These are phyloP conservation scores for Tetragnatha versicolor DNA, from an alignment of 1,140 invertebrate species.

Conservation along the genomic window DNA sequence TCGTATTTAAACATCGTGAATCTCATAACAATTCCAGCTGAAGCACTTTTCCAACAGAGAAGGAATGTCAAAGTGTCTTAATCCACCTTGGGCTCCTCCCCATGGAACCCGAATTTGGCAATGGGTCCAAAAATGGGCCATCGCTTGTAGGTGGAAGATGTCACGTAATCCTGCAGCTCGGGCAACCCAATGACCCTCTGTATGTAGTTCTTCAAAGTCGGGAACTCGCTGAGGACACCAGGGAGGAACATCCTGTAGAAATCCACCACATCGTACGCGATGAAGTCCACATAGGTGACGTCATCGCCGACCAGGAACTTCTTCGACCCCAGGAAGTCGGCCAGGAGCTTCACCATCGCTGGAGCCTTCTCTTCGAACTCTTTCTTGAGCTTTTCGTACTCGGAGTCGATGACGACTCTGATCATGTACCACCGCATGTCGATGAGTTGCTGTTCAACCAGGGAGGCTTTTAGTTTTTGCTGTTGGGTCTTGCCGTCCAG, in stretches of 20 bases:
- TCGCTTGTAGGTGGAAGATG: conserved; percentile 61
- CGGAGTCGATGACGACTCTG: conserved; percentile 25
- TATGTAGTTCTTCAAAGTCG: conserved; percentile 64
- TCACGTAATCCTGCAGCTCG: conserved; percentile 62
- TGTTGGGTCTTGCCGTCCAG: conserved; percentile 61
- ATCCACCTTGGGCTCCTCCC: background rate
- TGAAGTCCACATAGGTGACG: conserved; percentile 68
- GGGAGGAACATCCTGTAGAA: conserved; percentile 63
- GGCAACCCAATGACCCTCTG: conserved; percentile 62
- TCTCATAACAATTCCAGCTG: too few species aligned
- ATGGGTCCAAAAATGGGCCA: conserved; percentile 62
- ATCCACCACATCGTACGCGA: conserved; percentile 67
- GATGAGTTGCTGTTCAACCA: conserved; percentile 64
- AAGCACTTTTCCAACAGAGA: too few species aligned
- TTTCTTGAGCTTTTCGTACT: conserved; percentile 52
- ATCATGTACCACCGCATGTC: conserved; percentile 66
- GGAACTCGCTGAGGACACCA: conserved; percentile 63
- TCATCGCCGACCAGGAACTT: conserved; percentile 66
- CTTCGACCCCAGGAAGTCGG: conserved; percentile 64
- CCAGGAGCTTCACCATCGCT: conserved; percentile 61
- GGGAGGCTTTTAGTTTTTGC: conserved; percentile 63
- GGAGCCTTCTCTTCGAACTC: conserved; percentile 59
- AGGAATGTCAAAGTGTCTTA: too few species aligned
- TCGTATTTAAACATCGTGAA: too few species aligned
- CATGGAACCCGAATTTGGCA: conserved; percentile 61